Percentiles rank a stretch among this genome's conserved stretches.
These are phyloP conservation scores for Pantala flavescens DNA, from an alignment of 1,140 invertebrate species.

Conservation along the genomic window DNA sequence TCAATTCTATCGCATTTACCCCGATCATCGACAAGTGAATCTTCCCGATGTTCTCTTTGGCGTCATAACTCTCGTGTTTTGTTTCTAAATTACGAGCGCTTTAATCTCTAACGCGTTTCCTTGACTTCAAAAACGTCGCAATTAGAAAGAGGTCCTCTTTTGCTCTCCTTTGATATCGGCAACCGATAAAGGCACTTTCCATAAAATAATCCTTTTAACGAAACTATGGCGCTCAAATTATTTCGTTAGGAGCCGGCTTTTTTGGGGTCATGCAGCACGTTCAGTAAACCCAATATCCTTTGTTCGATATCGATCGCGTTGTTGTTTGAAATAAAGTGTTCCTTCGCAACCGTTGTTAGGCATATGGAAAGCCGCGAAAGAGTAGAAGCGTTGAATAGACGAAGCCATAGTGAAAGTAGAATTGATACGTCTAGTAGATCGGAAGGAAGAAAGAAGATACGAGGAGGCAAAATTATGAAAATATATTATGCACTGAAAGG, in stretches of 20 bases:
- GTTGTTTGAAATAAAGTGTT: constrained; percentile 4
- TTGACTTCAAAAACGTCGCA: no score
- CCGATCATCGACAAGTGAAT: no score
- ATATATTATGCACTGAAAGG: no score
- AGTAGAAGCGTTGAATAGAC: neutral
- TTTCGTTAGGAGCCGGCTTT: neutral
- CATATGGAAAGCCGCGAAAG: neutral
- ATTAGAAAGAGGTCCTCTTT: no score
- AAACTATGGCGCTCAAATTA: neutral
- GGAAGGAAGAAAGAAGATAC: neutral
- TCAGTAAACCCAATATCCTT: neutral
- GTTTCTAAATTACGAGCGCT: no score
- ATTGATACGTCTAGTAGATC: neutral
- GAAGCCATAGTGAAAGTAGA: neutral
- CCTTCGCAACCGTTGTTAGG: neutral
- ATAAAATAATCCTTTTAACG: neutral
- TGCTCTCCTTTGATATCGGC: no score
- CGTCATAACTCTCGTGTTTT: no score
- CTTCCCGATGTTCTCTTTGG: no score
- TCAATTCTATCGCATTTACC: no score
- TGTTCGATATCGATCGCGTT: neutral
- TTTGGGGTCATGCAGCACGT: neutral
- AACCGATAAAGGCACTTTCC: no score
- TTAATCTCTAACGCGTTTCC: no score
- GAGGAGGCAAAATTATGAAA: no score